Evolutionary conservation across 2,797 vertebrate species (phyloP).

Genomic region (Gadopsis marmoratus): DNA sequence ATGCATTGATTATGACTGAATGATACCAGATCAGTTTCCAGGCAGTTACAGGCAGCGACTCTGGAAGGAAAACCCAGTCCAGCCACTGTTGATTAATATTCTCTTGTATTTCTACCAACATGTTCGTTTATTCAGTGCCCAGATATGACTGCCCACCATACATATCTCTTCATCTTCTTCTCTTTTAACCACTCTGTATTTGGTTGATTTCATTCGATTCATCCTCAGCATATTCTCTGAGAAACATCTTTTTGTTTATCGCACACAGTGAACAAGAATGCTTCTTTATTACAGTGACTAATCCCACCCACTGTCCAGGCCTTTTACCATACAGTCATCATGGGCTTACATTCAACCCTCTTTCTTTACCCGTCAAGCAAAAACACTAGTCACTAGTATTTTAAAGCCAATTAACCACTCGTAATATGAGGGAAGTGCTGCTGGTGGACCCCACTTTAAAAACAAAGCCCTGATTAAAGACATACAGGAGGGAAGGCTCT

Average conservation of each 20-base stretch:
- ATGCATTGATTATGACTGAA: constrained; percentile 28
- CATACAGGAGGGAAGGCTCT: constrained; percentile 42
- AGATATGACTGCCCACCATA: constrained; percentile 5
- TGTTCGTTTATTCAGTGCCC: constrained; percentile 7
- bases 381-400: constrained; percentile 43
- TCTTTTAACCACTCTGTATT: constrained; percentile 9
- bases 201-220: constrained; percentile 5
- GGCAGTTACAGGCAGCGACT: constrained; percentile 13
- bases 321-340: constrained; percentile 30
- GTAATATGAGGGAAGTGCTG: constrained; percentile 26
- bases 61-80: constrained; percentile 10
- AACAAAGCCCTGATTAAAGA: constrained; percentile 58
- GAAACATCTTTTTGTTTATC: neutral
- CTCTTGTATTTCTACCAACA: constrained; percentile 3
- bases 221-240: neutral
- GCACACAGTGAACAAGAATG: constrained; percentile 16
- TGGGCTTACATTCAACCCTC: constrained; percentile 34
- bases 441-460: constrained; percentile 45
- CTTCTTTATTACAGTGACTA: constrained; percentile 25
- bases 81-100: constrained; percentile 29
- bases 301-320: constrained; percentile 7
- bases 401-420: constrained; percentile 64
- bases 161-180: constrained; percentile 5
- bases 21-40: constrained; percentile 44
- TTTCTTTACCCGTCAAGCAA: constrained; percentile 56